phyloP scores from a whole-genome alignment of 2,113 vertebrate species.

The Xyrauchen texanus region DNA sequence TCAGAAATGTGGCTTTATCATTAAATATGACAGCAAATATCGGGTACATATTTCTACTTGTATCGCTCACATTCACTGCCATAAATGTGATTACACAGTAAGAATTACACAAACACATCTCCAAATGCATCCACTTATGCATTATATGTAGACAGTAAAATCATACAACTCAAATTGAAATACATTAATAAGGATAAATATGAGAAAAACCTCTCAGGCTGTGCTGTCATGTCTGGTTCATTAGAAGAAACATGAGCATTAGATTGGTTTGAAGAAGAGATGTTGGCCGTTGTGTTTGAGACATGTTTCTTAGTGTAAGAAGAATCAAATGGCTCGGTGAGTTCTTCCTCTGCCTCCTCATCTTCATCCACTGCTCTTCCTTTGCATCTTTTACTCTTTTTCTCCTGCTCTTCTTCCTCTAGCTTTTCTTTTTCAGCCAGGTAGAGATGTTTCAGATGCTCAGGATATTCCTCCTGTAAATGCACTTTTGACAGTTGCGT shows the following conservation, averaged over 20 bases:
- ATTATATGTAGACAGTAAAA: too few species aligned
- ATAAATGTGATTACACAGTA: neutral
- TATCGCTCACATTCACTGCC: neutral
- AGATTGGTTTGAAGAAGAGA: neutral
- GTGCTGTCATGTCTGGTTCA: slow-evolving; percentile 1
- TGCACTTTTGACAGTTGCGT: slow-evolving; percentile 48
- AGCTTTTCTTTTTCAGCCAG: slow-evolving; percentile 84
- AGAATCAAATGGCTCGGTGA: neutral
- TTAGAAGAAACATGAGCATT: neutral
- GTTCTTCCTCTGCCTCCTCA: slow-evolving; percentile 39
- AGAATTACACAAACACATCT: neutral
- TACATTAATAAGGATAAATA: too few species aligned
- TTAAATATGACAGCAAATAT: neutral
- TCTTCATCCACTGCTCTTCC: slow-evolving; percentile 38
- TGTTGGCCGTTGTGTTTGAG: slow-evolving; percentile 5
- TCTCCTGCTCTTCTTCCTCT: slow-evolving; percentile 69
- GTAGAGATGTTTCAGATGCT: slow-evolving; percentile 93
- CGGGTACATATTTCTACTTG: neutral
- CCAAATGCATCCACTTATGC: neutral
- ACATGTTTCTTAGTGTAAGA: neutral
- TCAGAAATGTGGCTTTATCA: neutral
- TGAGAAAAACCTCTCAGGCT: neutral
- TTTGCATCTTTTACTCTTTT: slow-evolving; percentile 64
- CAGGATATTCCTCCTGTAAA: slow-evolving; percentile 84
- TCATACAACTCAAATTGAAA: too few species aligned